phyloP scores from a whole-genome alignment of 2,797 vertebrate genomes.

The Ciconia nigra region DNA sequence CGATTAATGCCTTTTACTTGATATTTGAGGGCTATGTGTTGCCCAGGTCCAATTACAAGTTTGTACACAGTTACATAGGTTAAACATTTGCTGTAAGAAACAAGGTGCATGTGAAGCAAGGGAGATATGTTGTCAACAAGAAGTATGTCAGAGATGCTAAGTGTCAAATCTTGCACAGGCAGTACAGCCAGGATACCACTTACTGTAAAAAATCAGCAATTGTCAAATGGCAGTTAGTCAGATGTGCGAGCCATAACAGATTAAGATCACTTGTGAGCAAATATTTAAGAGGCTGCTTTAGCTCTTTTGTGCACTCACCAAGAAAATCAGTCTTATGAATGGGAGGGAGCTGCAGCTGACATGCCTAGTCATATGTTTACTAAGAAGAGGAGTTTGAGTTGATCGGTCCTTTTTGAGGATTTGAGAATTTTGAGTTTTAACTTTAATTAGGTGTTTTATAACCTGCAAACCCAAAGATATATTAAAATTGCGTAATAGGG shows the following conservation, averaged over 20 bases:
- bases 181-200: background rate
- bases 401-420: background rate
- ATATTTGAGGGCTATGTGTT: background rate
- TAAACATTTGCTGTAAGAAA: background rate
- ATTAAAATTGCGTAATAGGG: background rate
- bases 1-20: background rate
- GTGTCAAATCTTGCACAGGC: background rate
- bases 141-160: background rate
- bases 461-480: background rate
- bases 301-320: background rate
- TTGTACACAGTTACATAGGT: background rate
- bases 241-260: background rate
- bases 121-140: background rate
- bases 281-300: background rate
- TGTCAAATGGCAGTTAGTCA: background rate
- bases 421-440: background rate
- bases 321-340: background rate
- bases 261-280: background rate
- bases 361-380: fast-evolving
- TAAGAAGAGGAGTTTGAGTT: background rate
- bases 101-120: background rate
- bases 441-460: background rate
- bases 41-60: background rate
- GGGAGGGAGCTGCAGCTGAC: background rate
- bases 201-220: background rate